Conservation (phyloP, 2,888 invertebrate genomes). For the Cerastoderma edule region DNA sequence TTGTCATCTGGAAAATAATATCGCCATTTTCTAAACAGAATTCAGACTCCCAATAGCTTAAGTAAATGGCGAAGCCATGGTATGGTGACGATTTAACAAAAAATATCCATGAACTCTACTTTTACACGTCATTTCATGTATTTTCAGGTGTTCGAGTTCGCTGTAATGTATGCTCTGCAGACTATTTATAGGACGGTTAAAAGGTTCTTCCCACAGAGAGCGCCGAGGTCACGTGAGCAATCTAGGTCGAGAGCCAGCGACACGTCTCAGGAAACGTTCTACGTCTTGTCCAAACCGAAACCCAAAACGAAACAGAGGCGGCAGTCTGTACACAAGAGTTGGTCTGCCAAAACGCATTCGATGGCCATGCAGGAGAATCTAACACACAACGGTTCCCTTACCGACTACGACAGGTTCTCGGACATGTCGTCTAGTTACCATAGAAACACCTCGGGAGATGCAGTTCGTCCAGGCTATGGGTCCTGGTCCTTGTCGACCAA, state of each 20-base stretch:
- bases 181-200: slow-evolving; percentile 7
- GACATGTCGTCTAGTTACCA: slow-evolving; percentile 6
- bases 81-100: no score
- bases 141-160: slow-evolving; percentile 26
- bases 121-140: neutral
- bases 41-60: no score
- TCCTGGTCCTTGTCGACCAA: slow-evolving; percentile 5
- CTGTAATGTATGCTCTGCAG: slow-evolving; percentile 7
- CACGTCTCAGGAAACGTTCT: slow-evolving; percentile 4
- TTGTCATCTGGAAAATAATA: no score
- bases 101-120: no score
- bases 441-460: neutral
- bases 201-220: slow-evolving; percentile 1
- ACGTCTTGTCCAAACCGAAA: neutral
- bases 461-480: neutral
- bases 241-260: neutral
- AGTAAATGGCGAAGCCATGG: no score
- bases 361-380: neutral
- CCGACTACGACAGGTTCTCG: neutral
- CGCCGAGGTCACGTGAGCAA: neutral
- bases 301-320: neutral
- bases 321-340: neutral
- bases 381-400: neutral
- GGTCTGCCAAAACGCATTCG: neutral
- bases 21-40: no score